These are phyloP conservation scores for Eudyptes chrysolophus DNA, from an alignment of 2,113 vertebrate genomes.

Conservation along the genomic window DNA sequence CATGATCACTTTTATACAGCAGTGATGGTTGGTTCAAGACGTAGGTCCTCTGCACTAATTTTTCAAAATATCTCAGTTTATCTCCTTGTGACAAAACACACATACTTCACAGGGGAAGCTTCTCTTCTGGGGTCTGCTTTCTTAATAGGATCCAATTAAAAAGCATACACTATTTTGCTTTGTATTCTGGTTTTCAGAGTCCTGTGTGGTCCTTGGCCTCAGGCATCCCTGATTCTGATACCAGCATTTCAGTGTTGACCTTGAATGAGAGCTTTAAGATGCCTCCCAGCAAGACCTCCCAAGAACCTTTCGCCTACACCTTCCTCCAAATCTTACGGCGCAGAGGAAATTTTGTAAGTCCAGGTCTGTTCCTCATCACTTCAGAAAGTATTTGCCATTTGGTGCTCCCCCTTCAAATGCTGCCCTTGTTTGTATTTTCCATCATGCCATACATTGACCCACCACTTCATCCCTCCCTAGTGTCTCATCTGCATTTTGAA, in stretches of 20 bases:
- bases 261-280: background rate
- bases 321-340: background rate
- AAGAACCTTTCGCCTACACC: background rate
- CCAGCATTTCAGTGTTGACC: background rate
- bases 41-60: background rate
- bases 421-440: background rate
- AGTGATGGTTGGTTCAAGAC: background rate
- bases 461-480: background rate
- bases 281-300: background rate
- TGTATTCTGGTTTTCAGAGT: background rate
- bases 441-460: background rate
- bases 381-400: background rate
- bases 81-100: background rate
- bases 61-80: background rate
- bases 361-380: background rate
- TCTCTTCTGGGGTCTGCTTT: background rate
- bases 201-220: background rate
- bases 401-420: background rate
- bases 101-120: background rate
- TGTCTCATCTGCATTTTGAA: background rate
- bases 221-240: background rate
- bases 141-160: background rate
- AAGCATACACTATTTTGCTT: background rate
- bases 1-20: background rate
- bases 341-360: background rate